phyloP scores from a whole-genome alignment of 2,797 vertebrate genomes.

The Champsocephalus gunnari region DNA sequence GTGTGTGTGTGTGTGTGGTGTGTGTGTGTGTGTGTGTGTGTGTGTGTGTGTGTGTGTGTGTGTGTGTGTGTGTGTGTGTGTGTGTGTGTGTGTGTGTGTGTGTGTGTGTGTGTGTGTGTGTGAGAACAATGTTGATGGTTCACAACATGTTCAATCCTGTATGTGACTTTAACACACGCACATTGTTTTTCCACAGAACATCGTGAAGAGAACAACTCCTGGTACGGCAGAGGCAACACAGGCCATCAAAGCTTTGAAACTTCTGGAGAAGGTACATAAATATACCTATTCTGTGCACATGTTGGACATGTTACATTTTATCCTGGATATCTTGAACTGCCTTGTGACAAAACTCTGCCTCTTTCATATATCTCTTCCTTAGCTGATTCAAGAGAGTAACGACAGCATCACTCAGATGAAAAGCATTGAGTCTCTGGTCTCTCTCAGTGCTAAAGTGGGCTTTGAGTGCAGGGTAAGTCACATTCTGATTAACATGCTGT shows the following conservation, averaged over 20 bases:
- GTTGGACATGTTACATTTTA: neutral
- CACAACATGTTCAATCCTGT: neutral
- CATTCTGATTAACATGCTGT: neutral
- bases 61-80: conserved; percentile 68
- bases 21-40: conserved; percentile 65
- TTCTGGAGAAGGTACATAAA: conserved; percentile 88
- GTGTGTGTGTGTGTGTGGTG: conserved; percentile 70
- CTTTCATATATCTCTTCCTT: neutral
- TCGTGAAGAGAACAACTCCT: conserved; percentile 92
- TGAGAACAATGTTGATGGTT: neutral
- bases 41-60: neutral
- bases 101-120: neutral
- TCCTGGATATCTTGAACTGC: neutral
- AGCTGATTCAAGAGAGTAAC: conserved; percentile 97
- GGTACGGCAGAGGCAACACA: conserved; percentile 90
- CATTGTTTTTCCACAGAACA: conserved; percentile 86
- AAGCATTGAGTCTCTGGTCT: conserved; percentile 94
- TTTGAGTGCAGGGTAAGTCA: conserved; percentile 94
- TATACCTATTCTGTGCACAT: neutral
- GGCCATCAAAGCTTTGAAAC: conserved; percentile 91
- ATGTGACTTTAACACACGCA: conserved; percentile 27
- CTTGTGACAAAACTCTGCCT: neutral
- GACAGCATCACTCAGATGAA: conserved; percentile 96
- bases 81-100: too few species aligned
- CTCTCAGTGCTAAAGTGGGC: conserved; percentile 94